A percentile compares a stretch with the other conserved stretches of the same genome.
Evolutionary conservation across 1,140 invertebrate species (phyloP).

Genomic region (Drosophila persimilis): DNA sequence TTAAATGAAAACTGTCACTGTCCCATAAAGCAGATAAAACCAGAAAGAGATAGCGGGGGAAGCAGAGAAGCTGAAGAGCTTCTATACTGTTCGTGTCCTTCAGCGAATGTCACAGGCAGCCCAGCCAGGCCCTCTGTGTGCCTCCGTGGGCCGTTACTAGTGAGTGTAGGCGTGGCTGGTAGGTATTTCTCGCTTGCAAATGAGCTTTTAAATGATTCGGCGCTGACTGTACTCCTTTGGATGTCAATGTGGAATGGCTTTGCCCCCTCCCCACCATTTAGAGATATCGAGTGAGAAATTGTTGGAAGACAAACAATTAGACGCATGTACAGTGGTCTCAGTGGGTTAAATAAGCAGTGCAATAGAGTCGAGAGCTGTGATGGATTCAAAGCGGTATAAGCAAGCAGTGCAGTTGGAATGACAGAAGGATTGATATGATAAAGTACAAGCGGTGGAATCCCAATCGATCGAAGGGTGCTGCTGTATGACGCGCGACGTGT

Average conservation of each 20-base stretch:
- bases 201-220: conserved; percentile 44
- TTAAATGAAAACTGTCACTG: conserved; percentile 47
- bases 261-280: no score
- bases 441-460: no score
- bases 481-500: no score
- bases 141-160: no score
- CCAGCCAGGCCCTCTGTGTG: no score
- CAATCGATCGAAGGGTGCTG: no score
- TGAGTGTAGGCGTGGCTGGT: conserved; percentile 7
- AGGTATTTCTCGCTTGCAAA: conserved; percentile 28
- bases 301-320: no score
- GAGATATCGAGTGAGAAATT: no score
- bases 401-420: no score
- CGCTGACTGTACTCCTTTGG: conserved; percentile 10
- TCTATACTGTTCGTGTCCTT: conserved; percentile 22
- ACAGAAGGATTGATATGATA: no score
- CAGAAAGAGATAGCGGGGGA: no score
- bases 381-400: no score
- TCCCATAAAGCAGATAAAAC: conserved; percentile 37
- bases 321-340: not conserved
- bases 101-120: conserved; percentile 35
- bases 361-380: not conserved
- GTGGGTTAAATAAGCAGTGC: not conserved
- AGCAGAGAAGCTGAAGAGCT: not conserved
- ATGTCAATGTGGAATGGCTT: not conserved